Conservation (phyloP, 2,113 vertebrate species). For the Nerophis lumbriciformis region DNA sequence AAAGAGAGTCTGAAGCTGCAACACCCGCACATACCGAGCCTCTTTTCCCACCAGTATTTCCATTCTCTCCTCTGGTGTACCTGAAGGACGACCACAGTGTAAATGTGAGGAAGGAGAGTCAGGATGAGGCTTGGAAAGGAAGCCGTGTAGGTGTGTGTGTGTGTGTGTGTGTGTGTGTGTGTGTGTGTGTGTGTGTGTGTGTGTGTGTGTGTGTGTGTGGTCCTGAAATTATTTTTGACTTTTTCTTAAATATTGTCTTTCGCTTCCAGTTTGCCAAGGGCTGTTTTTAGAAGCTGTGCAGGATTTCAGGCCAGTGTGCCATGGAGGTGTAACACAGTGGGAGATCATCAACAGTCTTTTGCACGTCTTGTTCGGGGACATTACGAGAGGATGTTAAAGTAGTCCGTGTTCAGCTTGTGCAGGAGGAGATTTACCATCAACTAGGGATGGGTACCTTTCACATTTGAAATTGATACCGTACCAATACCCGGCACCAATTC, state of each 20-base stretch:
- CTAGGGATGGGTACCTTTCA: too few species aligned
- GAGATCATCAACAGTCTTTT: too few species aligned
- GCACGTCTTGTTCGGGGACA: too few species aligned
- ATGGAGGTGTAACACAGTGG: not conserved
- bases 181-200: conserved; percentile 1
- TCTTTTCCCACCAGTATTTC: conserved; percentile 19
- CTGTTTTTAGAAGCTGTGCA: conserved; percentile 44
- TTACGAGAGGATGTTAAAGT: too few species aligned
- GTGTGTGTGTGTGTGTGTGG: conserved; percentile 52
- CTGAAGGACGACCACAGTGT: conserved; percentile 68
- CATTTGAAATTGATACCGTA: too few species aligned
- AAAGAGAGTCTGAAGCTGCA: not conserved
- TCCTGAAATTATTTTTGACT: conserved; percentile 66
- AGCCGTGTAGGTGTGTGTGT: conserved; percentile 29
- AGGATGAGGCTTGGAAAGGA: conserved; percentile 64
- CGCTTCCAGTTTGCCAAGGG: conserved; percentile 51
- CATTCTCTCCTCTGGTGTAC: conserved; percentile 55
- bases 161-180: conserved; percentile 18
- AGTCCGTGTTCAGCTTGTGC: too few species aligned
- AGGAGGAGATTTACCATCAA: too few species aligned
- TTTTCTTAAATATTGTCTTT: conserved; percentile 68
- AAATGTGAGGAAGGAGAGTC: conserved; percentile 60
- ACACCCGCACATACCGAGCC: not conserved
- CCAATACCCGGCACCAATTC: too few species aligned
- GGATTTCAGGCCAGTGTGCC: conserved; percentile 30